phyloP scores from a whole-genome alignment of 2,888 invertebrate species.

The Ctenicera cuprea region DNA sequence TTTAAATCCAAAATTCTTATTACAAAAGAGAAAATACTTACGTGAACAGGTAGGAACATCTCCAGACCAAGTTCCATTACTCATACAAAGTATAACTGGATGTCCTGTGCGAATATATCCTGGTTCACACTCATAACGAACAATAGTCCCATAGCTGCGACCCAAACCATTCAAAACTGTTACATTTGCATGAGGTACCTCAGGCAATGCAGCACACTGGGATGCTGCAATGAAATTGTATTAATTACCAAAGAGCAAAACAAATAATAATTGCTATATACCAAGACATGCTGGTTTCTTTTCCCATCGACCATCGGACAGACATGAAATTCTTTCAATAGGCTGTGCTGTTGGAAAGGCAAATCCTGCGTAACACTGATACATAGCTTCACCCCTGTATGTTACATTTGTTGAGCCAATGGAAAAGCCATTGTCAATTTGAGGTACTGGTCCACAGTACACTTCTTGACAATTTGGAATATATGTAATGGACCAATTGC shows the following conservation, averaged over 20 bases:
- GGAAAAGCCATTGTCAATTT: slow-evolving; percentile 98
- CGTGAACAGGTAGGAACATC: slow-evolving; percentile 91
- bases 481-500: slow-evolving; percentile 94
- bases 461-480: slow-evolving; percentile 97
- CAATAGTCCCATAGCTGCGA: slow-evolving; percentile 94
- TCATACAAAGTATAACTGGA: slow-evolving; percentile 95
- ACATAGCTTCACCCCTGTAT: slow-evolving; percentile 93
- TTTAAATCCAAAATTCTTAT: not conserved
- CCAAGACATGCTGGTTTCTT: slow-evolving; percentile 92
- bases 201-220: slow-evolving; percentile 90
- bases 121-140: slow-evolving; percentile 93
- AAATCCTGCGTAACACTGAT: slow-evolving; percentile 97
- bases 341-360: slow-evolving; percentile 92
- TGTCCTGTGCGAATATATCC: slow-evolving; percentile 92
- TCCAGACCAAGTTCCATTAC: slow-evolving; percentile 96
- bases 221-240: slow-evolving; percentile 79
- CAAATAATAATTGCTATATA: slow-evolving; percentile 67
- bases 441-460: slow-evolving; percentile 97
- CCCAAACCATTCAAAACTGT: slow-evolving; percentile 93
- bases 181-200: slow-evolving; percentile 91
- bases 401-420: slow-evolving; percentile 97
- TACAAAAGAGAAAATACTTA: slow-evolving; percentile 65
- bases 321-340: slow-evolving; percentile 91
- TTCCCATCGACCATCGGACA: slow-evolving; percentile 94
- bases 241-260: not conserved